Evolutionary conservation across 2,888 invertebrate species (phyloP), one percentile per base, ranked within the genome.

Genomic region (Capitulum mitella): DNA sequence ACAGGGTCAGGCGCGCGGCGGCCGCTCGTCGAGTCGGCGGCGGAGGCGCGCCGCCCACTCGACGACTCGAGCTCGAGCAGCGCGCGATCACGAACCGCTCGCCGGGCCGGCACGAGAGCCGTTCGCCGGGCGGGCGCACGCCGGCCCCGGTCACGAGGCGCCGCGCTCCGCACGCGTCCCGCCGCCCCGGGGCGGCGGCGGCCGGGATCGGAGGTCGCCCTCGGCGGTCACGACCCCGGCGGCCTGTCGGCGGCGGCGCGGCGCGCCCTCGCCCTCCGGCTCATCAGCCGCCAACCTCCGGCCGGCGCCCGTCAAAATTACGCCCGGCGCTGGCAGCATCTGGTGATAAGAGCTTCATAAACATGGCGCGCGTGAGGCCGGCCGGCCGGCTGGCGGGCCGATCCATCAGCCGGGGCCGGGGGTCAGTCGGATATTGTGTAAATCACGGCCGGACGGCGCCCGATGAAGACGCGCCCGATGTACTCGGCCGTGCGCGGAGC

Each of bases 311-410:
- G 16, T 29, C 64, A 16, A 64, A 58, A 58, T 58, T 58, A 40
- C 70, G 37, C 22, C 37, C 12, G 37, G 26, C 70, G 70, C 70
- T 40, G 34, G 70, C 70, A n/a, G 1, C 70, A n/a, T 22, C 70
- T 70, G 70, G 14, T 12, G 70, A 70, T 70, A 70, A 70, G 70
- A 70, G 70, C 70, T 70, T 70, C 70, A 70, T 70, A 70, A 70
- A 29, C 64, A 29, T 29, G 64, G 34, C 19, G 64, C 34, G 70
- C 70, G 70, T 40, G 70, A 22, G n/a, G 70, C 58, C 40, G 16
- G 10, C 19, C 37, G 8, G 26, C 37, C 58, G 58, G n/a, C n/a
- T 8, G 12, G 58, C 6, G 10, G 29, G 70, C 32, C 26, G 12
- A 70, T 70, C 70, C 70, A 70, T 70, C 70, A 70, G 70, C 29